Base-by-base conservation (phyloP, 2,888 invertebrate species). In the Leptopilina myrica region DNA sequence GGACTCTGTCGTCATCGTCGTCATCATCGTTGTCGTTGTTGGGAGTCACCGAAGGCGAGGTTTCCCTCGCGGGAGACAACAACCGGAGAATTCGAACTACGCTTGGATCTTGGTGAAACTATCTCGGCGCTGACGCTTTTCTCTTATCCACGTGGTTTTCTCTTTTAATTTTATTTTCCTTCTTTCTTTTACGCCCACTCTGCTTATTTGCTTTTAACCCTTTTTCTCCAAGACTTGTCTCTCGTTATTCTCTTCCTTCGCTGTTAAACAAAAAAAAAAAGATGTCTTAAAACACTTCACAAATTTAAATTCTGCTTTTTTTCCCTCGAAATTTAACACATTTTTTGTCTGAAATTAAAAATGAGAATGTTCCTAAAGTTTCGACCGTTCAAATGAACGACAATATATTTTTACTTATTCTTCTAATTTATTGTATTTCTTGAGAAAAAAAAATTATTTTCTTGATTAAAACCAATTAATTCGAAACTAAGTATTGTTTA, bases 221-320 rank as follows among this genome's bases (percentile, higher is more conserved):
- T 15, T 77, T 76, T 66, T 59, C 59, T 79, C 33, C 33, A 33
- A 33, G 33, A 33, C 33, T 15, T 67, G 66, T 46, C 64, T 64
- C 43, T 43, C 66, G 56, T 65, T 64, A 59, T 62, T 59, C 40
- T 59, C 49, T 65, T 33, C 33, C 33, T 33, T 33, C 33, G 33
- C 33, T 33, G 33, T 33, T 3, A 3, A 1, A 33, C 0, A 5
- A 33, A 33, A 33, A 2, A 5, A 33, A 33, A 33, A 20, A 20
- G 20, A 20, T 20, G 33, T 33, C 33, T 33, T 33, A 33, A 33
- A 33, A 5, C 33, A 33, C 33, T 33, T 33, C 20, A 33, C 33
- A 33, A 20, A 33, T 33, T 33, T 33, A 33, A 33, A 33, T 5
- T 33, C 33, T 33, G 1, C 20, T 33, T 3, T 33, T 33, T 33